Conservation (phyloP, 1,140 invertebrate species). For the Drosophila bifasciata region DNA sequence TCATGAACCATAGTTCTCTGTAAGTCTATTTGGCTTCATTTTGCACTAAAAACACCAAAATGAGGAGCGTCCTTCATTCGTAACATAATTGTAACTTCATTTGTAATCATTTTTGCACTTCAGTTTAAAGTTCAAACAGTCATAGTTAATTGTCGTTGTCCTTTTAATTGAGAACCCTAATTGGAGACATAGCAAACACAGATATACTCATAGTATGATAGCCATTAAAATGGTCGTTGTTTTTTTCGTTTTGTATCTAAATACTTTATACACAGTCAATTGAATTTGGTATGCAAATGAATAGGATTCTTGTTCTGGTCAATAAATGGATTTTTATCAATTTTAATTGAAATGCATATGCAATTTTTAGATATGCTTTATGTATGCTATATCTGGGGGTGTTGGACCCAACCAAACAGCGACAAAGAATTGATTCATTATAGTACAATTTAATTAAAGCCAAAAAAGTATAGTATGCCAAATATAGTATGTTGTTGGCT, state of each 20-base stretch:
- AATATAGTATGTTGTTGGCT: too few species aligned
- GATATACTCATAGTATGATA: conserved; percentile 17
- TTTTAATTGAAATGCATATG: conserved; percentile 30
- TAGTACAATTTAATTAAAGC: not conserved
- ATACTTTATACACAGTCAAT: conserved; percentile 21
- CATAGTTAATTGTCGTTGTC: not conserved
- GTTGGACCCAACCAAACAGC: too few species aligned
- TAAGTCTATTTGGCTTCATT: too few species aligned
- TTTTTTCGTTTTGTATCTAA: not conserved
- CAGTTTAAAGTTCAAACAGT: too few species aligned
- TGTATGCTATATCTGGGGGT: not conserved
- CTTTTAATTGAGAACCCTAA: conserved; percentile 10
- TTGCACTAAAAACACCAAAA: too few species aligned
- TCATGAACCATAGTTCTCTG: too few species aligned
- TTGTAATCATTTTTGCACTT: too few species aligned
- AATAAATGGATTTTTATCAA: conserved; percentile 13
- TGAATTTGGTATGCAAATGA: conserved; percentile 27
- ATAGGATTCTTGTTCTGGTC: conserved; percentile 1
- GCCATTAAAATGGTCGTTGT: not conserved
- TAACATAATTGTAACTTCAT: too few species aligned
- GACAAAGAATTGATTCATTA: not conserved
- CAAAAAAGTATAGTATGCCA: not conserved
- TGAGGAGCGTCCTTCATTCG: too few species aligned
- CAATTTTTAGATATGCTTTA: conserved; percentile 12
- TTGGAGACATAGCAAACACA: too few species aligned